phyloP scores from a whole-genome alignment of 2,797 vertebrate species.

The Sebastes aleutianus region DNA sequence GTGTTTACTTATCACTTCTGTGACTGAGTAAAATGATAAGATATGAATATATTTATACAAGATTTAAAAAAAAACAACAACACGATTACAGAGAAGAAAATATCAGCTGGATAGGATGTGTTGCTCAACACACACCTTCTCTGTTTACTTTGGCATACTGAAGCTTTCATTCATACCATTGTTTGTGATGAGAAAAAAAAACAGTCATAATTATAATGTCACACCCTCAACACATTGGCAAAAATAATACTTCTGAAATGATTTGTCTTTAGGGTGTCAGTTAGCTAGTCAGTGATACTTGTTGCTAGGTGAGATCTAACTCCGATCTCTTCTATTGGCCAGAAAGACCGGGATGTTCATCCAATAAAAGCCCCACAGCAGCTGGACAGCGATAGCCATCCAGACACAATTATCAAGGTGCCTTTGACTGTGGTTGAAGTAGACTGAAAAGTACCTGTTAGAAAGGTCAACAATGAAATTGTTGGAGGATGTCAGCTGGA shows the following conservation, averaged over 20 bases:
- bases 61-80: neutral
- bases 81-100: neutral
- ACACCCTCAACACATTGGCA: neutral
- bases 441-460: slow-evolving; percentile 43
- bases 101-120: neutral
- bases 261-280: slow-evolving; percentile 84
- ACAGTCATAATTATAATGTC: neutral
- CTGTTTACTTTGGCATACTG: neutral
- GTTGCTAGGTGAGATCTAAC: slow-evolving; percentile 88
- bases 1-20: neutral
- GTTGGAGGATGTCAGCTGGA: neutral
- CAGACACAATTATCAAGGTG: slow-evolving; percentile 68
- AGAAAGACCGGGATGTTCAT: slow-evolving; percentile 39
- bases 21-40: neutral
- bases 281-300: slow-evolving; percentile 76
- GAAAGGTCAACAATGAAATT: slow-evolving; percentile 37
- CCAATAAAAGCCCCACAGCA: slow-evolving; percentile 77
- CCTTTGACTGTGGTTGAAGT: slow-evolving; percentile 46
- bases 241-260: slow-evolving; percentile 42
- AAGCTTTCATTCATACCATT: neutral
- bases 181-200: neutral
- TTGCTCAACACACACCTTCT: neutral
- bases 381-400: slow-evolving; percentile 57
- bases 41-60: neutral
- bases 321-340: slow-evolving; percentile 77